Conservation (phyloP, 2,888 invertebrate genomes). For the Anoplius nigerrimus region DNA sequence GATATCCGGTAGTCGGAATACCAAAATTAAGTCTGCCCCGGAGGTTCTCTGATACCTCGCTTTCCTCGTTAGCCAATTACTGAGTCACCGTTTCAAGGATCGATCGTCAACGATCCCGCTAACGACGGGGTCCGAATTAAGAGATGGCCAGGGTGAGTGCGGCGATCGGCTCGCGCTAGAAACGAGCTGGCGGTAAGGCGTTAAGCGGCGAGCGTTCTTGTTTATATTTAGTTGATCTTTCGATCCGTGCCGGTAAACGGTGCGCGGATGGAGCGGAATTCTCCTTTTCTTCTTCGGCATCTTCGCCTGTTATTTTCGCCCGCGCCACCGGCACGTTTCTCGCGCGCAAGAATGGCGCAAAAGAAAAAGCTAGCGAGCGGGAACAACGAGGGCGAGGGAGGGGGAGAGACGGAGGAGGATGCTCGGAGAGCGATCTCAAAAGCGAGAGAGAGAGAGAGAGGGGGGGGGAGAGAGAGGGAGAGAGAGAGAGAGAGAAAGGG, state of each 20-base stretch:
- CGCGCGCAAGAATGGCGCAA: conserved; percentile 1
- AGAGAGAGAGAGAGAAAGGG: conserved; percentile 2
- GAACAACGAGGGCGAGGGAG: conserved; percentile 7
- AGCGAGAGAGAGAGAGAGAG: conserved; percentile 25
- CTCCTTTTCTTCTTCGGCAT: conserved; percentile 46
- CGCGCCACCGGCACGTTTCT: conserved; percentile 47
- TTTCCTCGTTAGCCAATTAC: too few relatives aligned
- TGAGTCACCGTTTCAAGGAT: too few relatives aligned
- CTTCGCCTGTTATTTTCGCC: conserved; percentile 62
- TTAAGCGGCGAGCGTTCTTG: conserved; percentile 39
- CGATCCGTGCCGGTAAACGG: conserved; percentile 60
- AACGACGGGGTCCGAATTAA: too few relatives aligned
- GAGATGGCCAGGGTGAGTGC: too few relatives aligned
- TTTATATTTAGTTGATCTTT: conserved; percentile 70
- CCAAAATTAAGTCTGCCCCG: too few relatives aligned
- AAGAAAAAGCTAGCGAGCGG: too few relatives aligned
- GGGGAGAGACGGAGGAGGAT: conserved; percentile 14
- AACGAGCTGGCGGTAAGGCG: conserved; percentile 8
- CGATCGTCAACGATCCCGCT: too few relatives aligned
- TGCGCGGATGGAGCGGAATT: conserved; percentile 49
- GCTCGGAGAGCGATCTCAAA: too few relatives aligned
- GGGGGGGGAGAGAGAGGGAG: conserved; percentile 1
- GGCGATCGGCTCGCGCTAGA: background rate
- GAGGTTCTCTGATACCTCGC: too few relatives aligned
- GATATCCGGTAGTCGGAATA: too few relatives aligned